These are phyloP conservation scores for Gasteruption jaculator DNA, from an alignment of 2,888 invertebrate genomes.

Conservation along the genomic window DNA sequence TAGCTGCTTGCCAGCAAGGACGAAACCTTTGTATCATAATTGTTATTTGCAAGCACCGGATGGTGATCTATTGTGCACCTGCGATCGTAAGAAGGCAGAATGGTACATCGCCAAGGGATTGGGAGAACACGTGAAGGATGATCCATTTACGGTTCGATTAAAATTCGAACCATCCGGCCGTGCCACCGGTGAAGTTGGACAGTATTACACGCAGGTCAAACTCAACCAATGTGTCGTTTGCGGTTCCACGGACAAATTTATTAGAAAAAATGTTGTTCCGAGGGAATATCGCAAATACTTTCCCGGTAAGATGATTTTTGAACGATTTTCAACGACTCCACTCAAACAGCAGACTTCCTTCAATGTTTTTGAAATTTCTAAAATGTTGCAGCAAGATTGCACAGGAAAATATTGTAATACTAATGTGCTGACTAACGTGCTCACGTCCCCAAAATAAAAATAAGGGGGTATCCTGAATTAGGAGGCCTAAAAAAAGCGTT, in stretches of 20 bases:
- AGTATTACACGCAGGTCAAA: constrained; percentile 69
- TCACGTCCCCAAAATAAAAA: no score
- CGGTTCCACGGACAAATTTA: constrained; percentile 63
- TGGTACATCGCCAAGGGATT: constrained; percentile 62
- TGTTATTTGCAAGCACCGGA: constrained; percentile 74
- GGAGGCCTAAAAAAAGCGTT: no score
- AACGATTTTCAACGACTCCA: no score
- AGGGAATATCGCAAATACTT: constrained; percentile 76
- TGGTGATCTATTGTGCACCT: constrained; percentile 71
- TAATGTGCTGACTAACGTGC: no score
- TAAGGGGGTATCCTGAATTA: no score
- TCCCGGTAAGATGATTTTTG: constrained; percentile 62
- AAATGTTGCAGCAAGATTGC: no score
- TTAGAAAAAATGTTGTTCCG: constrained; percentile 78
- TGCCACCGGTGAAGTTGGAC: constrained; percentile 65
- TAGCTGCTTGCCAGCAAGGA: constrained; percentile 51
- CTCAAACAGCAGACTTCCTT: no score
- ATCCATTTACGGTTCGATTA: constrained; percentile 66
- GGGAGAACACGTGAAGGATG: constrained; percentile 49
- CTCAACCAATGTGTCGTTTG: constrained; percentile 78
- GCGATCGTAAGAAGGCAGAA: constrained; percentile 69
- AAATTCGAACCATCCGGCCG: constrained; percentile 76
- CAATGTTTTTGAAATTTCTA: no score
- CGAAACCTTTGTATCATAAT: constrained; percentile 72
- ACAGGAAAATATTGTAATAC: no score